Conservation (phyloP, 2,888 invertebrate genomes). For the Drosophila acutilabella region DNA sequence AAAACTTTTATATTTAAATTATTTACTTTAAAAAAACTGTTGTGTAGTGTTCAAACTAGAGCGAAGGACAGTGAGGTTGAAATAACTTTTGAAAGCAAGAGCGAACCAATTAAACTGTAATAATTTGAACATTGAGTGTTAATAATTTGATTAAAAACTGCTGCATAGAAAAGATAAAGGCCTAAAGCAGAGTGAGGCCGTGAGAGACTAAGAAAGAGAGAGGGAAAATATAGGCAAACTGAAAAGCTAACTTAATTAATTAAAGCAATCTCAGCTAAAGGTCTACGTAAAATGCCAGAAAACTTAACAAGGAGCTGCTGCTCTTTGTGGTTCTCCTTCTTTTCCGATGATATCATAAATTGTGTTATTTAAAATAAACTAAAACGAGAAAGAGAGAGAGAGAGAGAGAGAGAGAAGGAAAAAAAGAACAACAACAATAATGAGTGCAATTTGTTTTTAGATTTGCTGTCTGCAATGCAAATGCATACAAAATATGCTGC, state of each 20-base stretch:
- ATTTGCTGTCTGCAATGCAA: constrained; percentile 24
- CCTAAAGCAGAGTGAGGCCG: too few relatives aligned
- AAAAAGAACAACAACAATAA: constrained; percentile 21
- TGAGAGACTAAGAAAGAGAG: too few relatives aligned
- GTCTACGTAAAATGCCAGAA: background rate
- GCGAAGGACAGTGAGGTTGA: background rate
- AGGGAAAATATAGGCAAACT: too few relatives aligned
- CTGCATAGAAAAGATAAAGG: too few relatives aligned
- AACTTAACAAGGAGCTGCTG: background rate
- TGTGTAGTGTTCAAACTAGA: too few relatives aligned
- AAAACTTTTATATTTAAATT: background rate
- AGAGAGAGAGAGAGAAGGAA: background rate
- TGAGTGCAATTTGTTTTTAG: constrained; percentile 31
- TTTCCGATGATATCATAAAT: constrained; percentile 29
- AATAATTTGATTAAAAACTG: too few relatives aligned
- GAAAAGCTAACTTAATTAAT: constrained; percentile 37
- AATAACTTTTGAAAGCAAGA: background rate
- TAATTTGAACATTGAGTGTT: too few relatives aligned
- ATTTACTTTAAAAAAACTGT: background rate
- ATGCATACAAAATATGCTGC: constrained; percentile 31
- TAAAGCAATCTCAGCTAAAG: constrained; percentile 24
- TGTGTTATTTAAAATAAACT: constrained; percentile 23
- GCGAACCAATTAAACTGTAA: too few relatives aligned
- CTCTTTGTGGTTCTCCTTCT: background rate
- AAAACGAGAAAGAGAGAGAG: background rate